Evolutionary conservation across 2,113 vertebrate species (phyloP), one percentile per base, ranked within the genome.

Genomic region (Ophthalmolycus amberensis): DNA sequence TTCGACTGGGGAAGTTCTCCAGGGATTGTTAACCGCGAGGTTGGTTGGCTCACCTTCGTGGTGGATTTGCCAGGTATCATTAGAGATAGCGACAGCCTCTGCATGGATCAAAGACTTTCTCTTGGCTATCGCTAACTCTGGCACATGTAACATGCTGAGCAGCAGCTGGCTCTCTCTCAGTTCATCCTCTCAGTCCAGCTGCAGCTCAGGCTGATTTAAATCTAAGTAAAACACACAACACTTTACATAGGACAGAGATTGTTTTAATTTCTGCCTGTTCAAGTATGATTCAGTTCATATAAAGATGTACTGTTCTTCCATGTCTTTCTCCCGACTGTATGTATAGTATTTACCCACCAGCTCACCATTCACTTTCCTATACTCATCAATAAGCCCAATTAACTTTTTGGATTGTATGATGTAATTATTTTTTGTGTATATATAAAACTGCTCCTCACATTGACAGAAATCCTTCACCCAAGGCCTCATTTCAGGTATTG

Each of bases 31-130:
- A 76, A 63, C 65, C 0, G 3, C 46, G 58, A 78, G 54, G 58
- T 34, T 38, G 64, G 63, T 68, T 82, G 84, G 67, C 79, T 77
- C 83, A 80, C 82, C 84, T 89, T 68, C 0, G 40, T 6, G 44
- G 22, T 56, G 68, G 58, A 85, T 86, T 77, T 87, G 69, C 83
- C 89, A 90, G 85, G 79, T 92, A 78, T 91, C 80, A 83, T 91
- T 90, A 90, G 64, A 86, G 58, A 69, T 78, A 86, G 89, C 50
- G 76, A 27, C 84, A 82, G 78, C 82, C 79, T 74, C 77, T 46
- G 79, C 58, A 48, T 71, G 83, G 91, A 90, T 94, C 90, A 93
- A 90, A 90, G 79, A 70, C 78, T 89, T 89, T 85, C 87, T 86
- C 82, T 83, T 89, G 91, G 90, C 89, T 91, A 78, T 62, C 46